Evolutionary conservation across 2,113 vertebrate species (phyloP).

Genomic region (Okapia johnstoni): DNA sequence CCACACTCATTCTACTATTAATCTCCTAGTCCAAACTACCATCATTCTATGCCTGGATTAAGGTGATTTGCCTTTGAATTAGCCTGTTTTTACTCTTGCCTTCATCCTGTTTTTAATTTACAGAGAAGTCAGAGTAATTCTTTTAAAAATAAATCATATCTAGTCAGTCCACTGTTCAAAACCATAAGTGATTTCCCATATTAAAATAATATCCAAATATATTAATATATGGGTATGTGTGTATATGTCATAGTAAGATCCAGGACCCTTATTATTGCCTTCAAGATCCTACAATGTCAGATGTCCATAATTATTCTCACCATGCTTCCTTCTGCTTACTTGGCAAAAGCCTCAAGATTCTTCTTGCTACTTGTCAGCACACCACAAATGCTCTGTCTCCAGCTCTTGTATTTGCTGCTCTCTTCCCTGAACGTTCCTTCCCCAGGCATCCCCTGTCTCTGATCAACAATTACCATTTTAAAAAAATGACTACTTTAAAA

Average conservation of each 20-base stretch:
- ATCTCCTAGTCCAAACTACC: neutral
- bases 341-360: neutral
- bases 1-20: neutral
- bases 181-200: neutral
- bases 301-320: neutral
- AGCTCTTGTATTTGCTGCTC: neutral
- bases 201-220: neutral
- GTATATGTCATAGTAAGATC: neutral
- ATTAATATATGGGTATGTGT: neutral
- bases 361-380: neutral
- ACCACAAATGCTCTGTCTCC: neutral
- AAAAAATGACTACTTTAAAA: neutral
- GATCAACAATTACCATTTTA: neutral
- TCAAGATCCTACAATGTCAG: neutral
- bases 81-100: neutral
- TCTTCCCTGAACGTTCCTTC: neutral
- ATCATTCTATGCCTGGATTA: neutral
- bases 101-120: neutral
- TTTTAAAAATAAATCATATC: neutral
- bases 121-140: neutral
- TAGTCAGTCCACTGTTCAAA: neutral
- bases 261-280: neutral
- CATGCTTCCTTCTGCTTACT: neutral
- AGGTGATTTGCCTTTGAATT: neutral
- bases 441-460: neutral